Percentiles rank a stretch among this genome's conserved stretches.
phyloP scores from a whole-genome alignment of 2,113 vertebrate species.

The Cinclus cinclus region DNA sequence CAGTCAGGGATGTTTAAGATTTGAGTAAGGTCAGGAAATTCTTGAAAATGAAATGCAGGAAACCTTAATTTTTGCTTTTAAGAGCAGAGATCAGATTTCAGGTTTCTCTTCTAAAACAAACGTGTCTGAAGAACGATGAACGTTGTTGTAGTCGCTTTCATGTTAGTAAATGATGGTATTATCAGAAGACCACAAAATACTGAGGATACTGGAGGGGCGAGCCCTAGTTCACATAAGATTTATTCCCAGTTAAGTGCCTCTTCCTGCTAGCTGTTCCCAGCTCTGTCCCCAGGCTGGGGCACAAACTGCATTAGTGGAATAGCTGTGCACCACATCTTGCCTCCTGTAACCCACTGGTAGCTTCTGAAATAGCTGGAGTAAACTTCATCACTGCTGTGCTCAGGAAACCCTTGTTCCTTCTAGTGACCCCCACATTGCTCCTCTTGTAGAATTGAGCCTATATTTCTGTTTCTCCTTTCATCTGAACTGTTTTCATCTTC shows the following conservation, averaged over 20 bases:
- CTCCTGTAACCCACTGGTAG: not conserved
- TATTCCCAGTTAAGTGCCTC: not conserved
- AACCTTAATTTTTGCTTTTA: not conserved
- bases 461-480: constrained; percentile 29
- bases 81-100: not conserved
- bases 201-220: not conserved
- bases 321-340: not conserved
- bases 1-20: not conserved
- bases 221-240: not conserved
- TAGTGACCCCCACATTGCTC: not conserved
- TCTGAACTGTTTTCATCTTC: constrained; percentile 28
- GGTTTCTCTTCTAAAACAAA: not conserved
- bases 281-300: not conserved
- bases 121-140: not conserved
- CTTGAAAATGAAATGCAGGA: not conserved
- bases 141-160: not conserved
- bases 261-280: not conserved
- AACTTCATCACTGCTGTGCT: not conserved
- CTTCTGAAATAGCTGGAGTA: not conserved
- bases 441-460: not conserved
- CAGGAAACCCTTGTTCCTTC: not conserved
- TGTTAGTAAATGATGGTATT: not conserved
- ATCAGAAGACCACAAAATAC: not conserved
- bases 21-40: not conserved
- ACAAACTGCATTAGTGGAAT: not conserved